These are phyloP conservation scores for Epicampocera succincta DNA, from an alignment of 2,888 invertebrate species.

Conservation along the genomic window DNA sequence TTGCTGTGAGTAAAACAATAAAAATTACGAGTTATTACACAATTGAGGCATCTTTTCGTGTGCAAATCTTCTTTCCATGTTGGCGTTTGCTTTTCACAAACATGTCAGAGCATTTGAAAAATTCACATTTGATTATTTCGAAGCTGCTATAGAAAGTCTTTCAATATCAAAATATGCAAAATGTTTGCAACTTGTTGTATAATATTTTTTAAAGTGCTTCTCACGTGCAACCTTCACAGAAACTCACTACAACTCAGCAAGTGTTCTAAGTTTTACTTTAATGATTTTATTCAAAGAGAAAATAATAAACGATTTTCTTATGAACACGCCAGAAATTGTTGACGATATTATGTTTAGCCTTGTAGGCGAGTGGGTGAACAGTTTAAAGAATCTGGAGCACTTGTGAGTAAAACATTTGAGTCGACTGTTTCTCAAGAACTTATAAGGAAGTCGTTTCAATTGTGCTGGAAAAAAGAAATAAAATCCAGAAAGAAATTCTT, in stretches of 20 bases:
- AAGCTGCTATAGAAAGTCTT: background rate
- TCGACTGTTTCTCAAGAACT: too few relatives aligned
- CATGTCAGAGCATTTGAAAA: background rate
- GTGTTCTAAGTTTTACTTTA: slow-evolving; percentile 1
- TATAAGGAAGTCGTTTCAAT: too few relatives aligned
- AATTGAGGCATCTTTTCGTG: too few relatives aligned
- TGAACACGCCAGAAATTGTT: too few relatives aligned
- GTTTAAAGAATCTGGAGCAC: background rate
- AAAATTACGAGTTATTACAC: too few relatives aligned
- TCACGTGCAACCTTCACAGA: slow-evolving; percentile 2
- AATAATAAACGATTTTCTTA: background rate
- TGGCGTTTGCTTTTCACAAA: background rate
- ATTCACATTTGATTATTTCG: slow-evolving; percentile 4
- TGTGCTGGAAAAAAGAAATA: too few relatives aligned
- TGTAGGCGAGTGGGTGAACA: background rate
- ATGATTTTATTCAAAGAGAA: background rate
- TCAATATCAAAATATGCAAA: slow-evolving; percentile 11
- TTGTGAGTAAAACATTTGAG: too few relatives aligned
- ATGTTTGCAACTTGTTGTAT: slow-evolving; percentile 6
- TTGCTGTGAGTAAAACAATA: too few relatives aligned
- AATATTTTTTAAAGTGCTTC: slow-evolving; percentile 3
- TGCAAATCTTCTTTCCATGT: too few relatives aligned
- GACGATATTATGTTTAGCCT: slow-evolving; percentile 6
- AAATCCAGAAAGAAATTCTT: background rate
- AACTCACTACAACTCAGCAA: background rate